Base-by-base conservation (phyloP, 1,140 invertebrate species). In the Trichonephila clavipes region DNA sequence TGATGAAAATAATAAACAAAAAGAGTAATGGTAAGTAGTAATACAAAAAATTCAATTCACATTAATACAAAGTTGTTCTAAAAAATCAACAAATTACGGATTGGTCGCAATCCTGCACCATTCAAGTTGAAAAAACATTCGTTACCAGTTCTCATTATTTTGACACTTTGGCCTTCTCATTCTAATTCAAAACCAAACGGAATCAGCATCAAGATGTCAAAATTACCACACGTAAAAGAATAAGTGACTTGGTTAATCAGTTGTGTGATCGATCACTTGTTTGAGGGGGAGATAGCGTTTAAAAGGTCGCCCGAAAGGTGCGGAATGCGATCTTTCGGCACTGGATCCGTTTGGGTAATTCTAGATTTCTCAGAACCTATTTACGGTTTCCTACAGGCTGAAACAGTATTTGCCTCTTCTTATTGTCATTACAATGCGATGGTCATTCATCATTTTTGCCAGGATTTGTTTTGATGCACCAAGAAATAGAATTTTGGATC, bases 191-290 rank as follows among this genome's bases (percentile, higher is more conserved):
- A 69, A 24, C 66, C 24, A 77, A 77, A 77, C 34, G 18, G 69
- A 77, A 77, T 77, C 72, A 19, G 24, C 72, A 77, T 77, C 72
- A 77, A 77, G 72, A 77, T 40, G 72, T 77, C 72, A 77, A 77
- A 77, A 77, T 77, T 77, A 77, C 72, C 24, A 28, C 72, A 77
- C 72, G 72, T 40, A 40, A 77, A 34, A 24, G 72, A 77, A 77
- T 28, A 77, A 40, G 72, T 77, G 72, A 77, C 72, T 24, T 77
- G 16, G 16, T 28, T 77, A 77, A 77, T 77, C 72, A 77, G 72
- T 28, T 18, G 5, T 28, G 18, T 77, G 72, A 77, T 77, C 28
- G 72, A 77, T 77, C 34, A 77, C 72, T 77, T 77, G 72, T 77
- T 77, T 28, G 28, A 7, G 72, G 14, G 72, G 3, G 24, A 28